These are phyloP conservation scores for Pocillopora grandis DNA, from an alignment of 92 coral and sea anemone genomes.

Conservation along the genomic window DNA sequence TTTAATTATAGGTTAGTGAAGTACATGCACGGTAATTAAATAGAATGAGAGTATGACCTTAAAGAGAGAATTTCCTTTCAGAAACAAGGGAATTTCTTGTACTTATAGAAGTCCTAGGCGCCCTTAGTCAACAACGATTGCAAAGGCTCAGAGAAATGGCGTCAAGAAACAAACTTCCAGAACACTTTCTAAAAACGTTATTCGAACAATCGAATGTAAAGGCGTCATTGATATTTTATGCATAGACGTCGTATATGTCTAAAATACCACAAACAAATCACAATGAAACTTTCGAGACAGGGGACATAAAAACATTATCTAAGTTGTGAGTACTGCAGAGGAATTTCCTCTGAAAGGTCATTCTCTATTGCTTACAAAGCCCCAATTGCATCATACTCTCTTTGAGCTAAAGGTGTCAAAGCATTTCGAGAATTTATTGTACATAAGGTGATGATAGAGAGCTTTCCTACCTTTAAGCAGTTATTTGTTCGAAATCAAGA, in stretches of 20 bases:
- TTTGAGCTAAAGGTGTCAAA: background rate
- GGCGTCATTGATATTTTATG: too few relatives aligned
- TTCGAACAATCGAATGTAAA: too few relatives aligned
- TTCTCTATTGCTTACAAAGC: background rate
- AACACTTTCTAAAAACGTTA: too few relatives aligned
- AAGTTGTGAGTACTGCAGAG: background rate
- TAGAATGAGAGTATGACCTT: background rate
- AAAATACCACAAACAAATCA: background rate
- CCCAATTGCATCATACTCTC: background rate
- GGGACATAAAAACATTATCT: background rate
- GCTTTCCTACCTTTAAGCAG: background rate
- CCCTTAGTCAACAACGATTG: too few relatives aligned
- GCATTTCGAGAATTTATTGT: constrained; percentile 20
- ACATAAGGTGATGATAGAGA: constrained; percentile 10
- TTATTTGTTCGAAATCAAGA: background rate
- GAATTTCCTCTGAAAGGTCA: constrained; percentile 13
- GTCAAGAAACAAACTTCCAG: too few relatives aligned
- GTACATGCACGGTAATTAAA: background rate
- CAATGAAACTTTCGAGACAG: background rate
- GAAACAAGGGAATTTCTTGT: background rate
- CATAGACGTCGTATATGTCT: background rate
- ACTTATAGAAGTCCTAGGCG: too few relatives aligned
- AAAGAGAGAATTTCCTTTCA: background rate
- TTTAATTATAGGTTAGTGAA: constrained; percentile 4
- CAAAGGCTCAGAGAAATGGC: too few relatives aligned